A percentile compares a stretch with the other conserved stretches of the same genome.
These are phyloP conservation scores for Celastrina argiolus DNA, from an alignment of 2,888 invertebrate genomes.

Conservation along the genomic window DNA sequence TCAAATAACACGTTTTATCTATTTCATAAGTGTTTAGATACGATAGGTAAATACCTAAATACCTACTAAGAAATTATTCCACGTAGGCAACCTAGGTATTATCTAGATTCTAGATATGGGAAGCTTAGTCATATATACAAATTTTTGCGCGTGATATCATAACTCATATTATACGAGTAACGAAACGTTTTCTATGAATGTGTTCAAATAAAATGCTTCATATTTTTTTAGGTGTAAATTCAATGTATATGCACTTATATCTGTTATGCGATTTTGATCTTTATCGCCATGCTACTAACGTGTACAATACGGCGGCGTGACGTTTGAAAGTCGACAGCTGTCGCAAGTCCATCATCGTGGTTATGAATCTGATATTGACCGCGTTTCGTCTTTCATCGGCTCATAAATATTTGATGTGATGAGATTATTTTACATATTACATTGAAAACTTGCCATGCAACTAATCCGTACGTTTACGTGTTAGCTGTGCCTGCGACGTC, in stretches of 20 bases:
- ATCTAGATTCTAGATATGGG: neutral
- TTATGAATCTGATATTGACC: slow-evolving; percentile 22
- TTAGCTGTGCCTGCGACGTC: no score
- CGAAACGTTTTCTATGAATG: neutral
- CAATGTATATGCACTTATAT: neutral
- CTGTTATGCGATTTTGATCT: neutral
- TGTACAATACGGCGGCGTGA: neutral
- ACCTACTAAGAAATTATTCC: neutral
- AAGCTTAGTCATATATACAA: neutral
- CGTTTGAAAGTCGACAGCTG: slow-evolving; percentile 32
- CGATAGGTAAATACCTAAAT: neutral
- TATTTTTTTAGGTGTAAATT: neutral
- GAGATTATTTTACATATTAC: neutral
- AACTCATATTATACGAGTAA: neutral
- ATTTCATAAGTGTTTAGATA: neutral
- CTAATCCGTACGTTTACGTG: neutral
- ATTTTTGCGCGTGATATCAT: neutral
- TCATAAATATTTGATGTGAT: slow-evolving; percentile 23
- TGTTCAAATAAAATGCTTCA: neutral
- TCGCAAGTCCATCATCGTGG: slow-evolving; percentile 25
- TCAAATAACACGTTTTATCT: neutral
- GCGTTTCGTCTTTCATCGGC: slow-evolving; percentile 16
- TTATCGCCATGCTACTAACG: neutral
- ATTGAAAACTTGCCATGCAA: neutral
- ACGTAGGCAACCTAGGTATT: neutral